phyloP scores from a whole-genome alignment of 2,797 vertebrate species.

The Pyrocephalus nanus region DNA sequence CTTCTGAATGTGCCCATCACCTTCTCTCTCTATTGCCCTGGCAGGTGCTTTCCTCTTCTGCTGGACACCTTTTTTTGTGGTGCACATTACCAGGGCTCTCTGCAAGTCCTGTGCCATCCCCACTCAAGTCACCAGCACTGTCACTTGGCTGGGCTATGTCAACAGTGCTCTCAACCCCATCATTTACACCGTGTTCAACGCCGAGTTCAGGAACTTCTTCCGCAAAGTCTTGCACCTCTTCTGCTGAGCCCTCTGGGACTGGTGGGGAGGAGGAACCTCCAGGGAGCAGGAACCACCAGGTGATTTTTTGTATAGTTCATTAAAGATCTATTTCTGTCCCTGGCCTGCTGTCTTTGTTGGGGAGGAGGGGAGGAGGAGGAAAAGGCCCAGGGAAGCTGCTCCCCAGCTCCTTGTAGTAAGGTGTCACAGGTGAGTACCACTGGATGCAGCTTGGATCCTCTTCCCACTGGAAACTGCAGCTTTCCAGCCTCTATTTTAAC shows the following conservation, averaged over 20 bases:
- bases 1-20: neutral
- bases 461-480: neutral
- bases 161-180: slow-evolving; percentile 95
- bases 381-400: neutral
- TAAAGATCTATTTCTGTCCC: slow-evolving; percentile 67
- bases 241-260: slow-evolving; percentile 52
- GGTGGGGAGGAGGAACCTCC: neutral
- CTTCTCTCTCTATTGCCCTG: neutral
- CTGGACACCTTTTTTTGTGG: slow-evolving; percentile 97
- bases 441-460: rapidly evolving
- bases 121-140: slow-evolving; percentile 85
- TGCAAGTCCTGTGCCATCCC: slow-evolving; percentile 85
- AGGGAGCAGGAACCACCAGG: neutral
- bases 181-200: slow-evolving; percentile 93
- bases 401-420: neutral
- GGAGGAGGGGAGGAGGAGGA: neutral
- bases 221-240: slow-evolving; percentile 82
- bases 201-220: slow-evolving; percentile 92
- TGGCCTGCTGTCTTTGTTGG: neutral
- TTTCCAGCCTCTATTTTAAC: neutral
- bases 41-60: slow-evolving; percentile 93
- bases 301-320: slow-evolving; percentile 62
- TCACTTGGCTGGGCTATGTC: slow-evolving; percentile 96
- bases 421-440: neutral
- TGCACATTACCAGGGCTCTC: slow-evolving; percentile 86